These are phyloP conservation scores for Hyles vespertilio DNA, from an alignment of 1,140 invertebrate species.

Conservation along the genomic window DNA sequence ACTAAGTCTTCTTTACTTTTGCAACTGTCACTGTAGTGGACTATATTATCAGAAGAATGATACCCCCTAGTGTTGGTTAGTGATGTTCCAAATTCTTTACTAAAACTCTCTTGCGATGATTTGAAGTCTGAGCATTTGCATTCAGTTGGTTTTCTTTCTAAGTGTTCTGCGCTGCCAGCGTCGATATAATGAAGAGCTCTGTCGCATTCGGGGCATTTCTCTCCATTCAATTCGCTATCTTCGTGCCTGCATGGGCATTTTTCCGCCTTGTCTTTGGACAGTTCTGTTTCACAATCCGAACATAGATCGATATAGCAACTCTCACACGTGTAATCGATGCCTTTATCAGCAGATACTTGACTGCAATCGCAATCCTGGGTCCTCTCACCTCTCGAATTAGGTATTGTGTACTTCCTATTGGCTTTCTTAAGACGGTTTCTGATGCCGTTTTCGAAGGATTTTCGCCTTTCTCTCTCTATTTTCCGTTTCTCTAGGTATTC, in stretches of 20 bases:
- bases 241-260: conserved; percentile 48
- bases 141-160: conserved; percentile 46
- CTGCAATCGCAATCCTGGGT: conserved; percentile 57
- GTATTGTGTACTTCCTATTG: conserved; percentile 52
- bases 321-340: conserved; percentile 66
- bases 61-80: conserved; percentile 63
- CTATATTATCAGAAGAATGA: conserved; percentile 66
- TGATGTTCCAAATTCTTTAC: conserved; percentile 49
- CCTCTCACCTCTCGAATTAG: conserved; percentile 40
- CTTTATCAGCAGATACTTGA: conserved; percentile 60
- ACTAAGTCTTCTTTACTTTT: conserved; percentile 59
- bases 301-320: conserved; percentile 63
- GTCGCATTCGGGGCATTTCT: conserved; percentile 65
- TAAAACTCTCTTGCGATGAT: conserved; percentile 66
- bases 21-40: conserved; percentile 50
- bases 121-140: conserved; percentile 67
- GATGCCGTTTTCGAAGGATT: conserved; percentile 79
- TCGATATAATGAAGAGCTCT: conserved; percentile 59
- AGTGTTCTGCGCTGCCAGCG: conserved; percentile 51
- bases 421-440: conserved; percentile 76
- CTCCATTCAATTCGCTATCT: conserved; percentile 29
- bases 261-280: conserved; percentile 46
- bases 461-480: conserved; percentile 81
- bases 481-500: conserved; percentile 91
- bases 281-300: conserved; percentile 60